Evolutionary conservation across 2,797 vertebrate species (phyloP), one percentile per base, ranked within the genome.

Genomic region (Anableps anableps): DNA sequence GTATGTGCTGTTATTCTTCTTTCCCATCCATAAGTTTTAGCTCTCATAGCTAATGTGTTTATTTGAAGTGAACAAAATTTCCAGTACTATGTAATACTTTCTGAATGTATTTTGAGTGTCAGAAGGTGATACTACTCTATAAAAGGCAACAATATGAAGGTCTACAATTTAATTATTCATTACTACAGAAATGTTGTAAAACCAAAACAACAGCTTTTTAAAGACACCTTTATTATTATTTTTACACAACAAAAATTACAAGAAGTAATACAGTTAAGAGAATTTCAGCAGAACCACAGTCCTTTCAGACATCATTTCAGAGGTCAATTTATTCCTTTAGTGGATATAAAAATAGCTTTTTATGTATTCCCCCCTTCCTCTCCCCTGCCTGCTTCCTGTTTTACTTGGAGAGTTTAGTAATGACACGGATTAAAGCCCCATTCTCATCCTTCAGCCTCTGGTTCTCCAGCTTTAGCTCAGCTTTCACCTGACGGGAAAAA

Each of bases 371-470:
- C 26, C 4, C 74, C 55, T 76, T 83, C 58, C 7, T 70, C 51
- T 66, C 60, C 53, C 58, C 72, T 34, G 74, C 81, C 58, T 76
- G 84, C 78, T 74, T 78, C 70, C 10, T 36, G 66, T 78, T 75
- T 96, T 96, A 98, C 86, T 98, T 99, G 83, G 97, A 98, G 75
- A 98, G 96, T 92, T 99, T 98, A 87, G 97, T 98, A 95, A 99
- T 98, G 93, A 98, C 97, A 81, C 98, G 94, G 92, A 99, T 98
- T 91, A 99, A 95, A 80, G 98, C 98, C 83, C 97, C 97, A 0
- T 99, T 99, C 91, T 99, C 98, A 31, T 99, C 98, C 90, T 98
- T 99, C 92, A 99, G 96, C 89, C 97, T 96, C 93, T 98, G 97
- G 95, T 99, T 99, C 94, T 99, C 97, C 0, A 93, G 97, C 88